phyloP scores from a whole-genome alignment of 37 sponge, comb jelly and placozoan species.

The Aplysina aerophoba region DNA sequence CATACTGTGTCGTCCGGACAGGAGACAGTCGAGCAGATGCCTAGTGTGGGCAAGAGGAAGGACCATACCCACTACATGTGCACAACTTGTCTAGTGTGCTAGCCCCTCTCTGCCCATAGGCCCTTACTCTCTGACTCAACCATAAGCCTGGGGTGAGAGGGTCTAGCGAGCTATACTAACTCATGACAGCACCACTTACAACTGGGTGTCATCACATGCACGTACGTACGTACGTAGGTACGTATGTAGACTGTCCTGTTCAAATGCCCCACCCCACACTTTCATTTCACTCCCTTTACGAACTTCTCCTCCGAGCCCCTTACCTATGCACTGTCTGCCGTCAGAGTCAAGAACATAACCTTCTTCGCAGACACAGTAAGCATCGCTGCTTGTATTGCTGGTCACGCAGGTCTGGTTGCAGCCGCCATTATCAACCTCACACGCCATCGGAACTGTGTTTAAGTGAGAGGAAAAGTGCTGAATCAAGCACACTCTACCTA shows the following conservation, averaged over 20 bases:
- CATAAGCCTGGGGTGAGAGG: no score
- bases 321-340: constrained; percentile 29
- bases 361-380: constrained; percentile 28
- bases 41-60: not conserved
- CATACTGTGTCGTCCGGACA: constrained; percentile 10
- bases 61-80: no score
- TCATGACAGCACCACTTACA: no score
- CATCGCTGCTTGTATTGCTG: constrained; percentile 3
- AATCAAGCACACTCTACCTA: not conserved
- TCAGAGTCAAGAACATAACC: constrained; percentile 40
- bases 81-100: no score
- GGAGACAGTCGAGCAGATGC: not conserved
- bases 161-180: no score
- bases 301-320: no score
- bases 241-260: no score
- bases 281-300: no score
- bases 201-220: not conserved
- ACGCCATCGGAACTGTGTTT: not conserved
- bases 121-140: no score
- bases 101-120: no score
- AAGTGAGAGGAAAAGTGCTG: not conserved
- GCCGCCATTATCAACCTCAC: constrained; percentile 28
- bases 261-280: no score
- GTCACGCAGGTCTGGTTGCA: constrained; percentile 32
- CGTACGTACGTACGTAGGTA: not conserved